Evolutionary conservation across 64 coral and sea anemone species (phyloP).

Genomic region (Actinia equina): DNA sequence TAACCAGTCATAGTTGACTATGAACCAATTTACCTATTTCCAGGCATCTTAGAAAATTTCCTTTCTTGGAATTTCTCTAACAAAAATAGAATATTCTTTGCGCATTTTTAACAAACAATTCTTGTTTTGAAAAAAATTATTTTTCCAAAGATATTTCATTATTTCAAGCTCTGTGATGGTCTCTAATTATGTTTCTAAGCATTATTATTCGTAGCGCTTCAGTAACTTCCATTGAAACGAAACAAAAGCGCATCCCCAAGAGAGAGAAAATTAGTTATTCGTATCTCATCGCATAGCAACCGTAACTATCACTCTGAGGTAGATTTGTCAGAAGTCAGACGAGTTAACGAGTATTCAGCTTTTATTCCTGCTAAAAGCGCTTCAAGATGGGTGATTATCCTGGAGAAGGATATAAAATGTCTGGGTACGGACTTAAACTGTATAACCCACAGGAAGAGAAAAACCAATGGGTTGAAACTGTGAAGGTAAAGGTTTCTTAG

Average conservation of each 20-base stretch:
- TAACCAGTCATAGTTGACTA: too few species aligned
- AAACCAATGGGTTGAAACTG: conserved; percentile 62
- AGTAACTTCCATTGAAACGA: background rate
- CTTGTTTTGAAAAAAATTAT: too few species aligned
- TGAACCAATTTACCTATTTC: too few species aligned
- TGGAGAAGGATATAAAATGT: conserved; percentile 71
- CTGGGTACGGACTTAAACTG: conserved; percentile 63
- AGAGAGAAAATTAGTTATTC: background rate
- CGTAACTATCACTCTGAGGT: background rate
- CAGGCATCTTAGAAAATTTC: too few species aligned
- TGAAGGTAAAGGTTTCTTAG: conserved; percentile 49
- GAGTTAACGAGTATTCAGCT: background rate
- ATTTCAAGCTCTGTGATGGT: too few species aligned
- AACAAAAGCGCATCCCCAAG: background rate
- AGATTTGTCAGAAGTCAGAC: background rate
- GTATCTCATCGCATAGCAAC: background rate
- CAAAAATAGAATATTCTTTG: too few species aligned
- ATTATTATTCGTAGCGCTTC: background rate
- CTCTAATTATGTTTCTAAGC: background rate
- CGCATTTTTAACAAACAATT: too few species aligned
- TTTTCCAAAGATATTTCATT: too few species aligned
- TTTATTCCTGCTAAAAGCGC: background rate
- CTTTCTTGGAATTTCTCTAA: too few species aligned
- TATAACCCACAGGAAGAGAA: conserved; percentile 76
- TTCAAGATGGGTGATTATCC: conserved; percentile 71